Evolutionary conservation across 2,113 vertebrate species (phyloP), one percentile per base, ranked within the genome.

Genomic region (Ia io): DNA sequence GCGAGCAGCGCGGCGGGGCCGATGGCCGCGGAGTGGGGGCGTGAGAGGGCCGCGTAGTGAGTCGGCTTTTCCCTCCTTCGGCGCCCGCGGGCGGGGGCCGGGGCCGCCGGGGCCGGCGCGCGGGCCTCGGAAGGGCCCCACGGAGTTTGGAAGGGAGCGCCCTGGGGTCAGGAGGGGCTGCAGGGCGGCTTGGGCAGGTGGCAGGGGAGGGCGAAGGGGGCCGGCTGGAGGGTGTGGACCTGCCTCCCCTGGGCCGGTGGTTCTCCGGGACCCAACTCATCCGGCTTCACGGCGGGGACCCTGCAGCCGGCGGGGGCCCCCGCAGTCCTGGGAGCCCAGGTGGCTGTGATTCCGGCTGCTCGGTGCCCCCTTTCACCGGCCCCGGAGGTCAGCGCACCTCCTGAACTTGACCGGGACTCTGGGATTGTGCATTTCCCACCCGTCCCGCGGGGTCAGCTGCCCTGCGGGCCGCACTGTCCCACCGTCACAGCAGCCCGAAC

Each of bases 1-100:
- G 89, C 40, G 84, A 37, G 65, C 59, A 9, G 73, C 80, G 84
- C 92, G 0, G 82, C 80, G 18, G 84, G 96, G 93, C 97, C 20
- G 59, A 96, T 96, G 97, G 97, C 90, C 88, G 96, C 76, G 96
- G 91, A 77, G 63, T 59, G 92, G 96, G 97, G 97, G 95, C 95
- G 90, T 61, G 77, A 93, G 91, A 93, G 95, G 96, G 97, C 96
- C 78, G 82, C 63, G 32, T 59, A 97, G 97, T 97, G 95, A 97
- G 97, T 97, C 90, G 92, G 76, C 84, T 93, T 88, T 96, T 95
- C 84, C 84, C 71, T 86, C 93, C 94, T 90, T 91, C 71, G 4
- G 87, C 32, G 53, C 78, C 92, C 23, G 12, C 10, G 85, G 78
- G 5, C 42, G 95, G 84, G 84, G 87, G 89, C 82, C 13, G 32